These are phyloP conservation scores for Desoria tigrina DNA, from an alignment of 2,888 invertebrate species.

Conservation along the genomic window DNA sequence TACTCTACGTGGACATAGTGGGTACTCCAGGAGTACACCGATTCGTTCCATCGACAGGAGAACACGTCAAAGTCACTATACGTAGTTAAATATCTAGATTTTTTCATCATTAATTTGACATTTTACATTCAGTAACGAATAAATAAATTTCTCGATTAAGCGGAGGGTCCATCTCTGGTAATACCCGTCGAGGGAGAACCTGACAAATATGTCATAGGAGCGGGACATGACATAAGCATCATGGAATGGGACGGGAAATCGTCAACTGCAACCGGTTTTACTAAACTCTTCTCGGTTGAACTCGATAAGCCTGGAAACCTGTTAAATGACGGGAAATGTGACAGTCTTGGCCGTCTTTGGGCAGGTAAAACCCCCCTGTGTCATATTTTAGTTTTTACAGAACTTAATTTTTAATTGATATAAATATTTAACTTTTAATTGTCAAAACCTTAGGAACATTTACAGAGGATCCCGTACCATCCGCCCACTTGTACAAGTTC, in stretches of 20 bases:
- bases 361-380: too few relatives aligned
- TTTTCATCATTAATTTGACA: too few relatives aligned
- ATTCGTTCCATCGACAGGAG: slow-evolving; percentile 29
- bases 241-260: slow-evolving; percentile 67
- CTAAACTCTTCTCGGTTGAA: slow-evolving; percentile 63
- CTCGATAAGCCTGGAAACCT: slow-evolving; percentile 61
- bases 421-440: too few relatives aligned
- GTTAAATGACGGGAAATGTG: slow-evolving; percentile 78
- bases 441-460: slow-evolving; percentile 1
- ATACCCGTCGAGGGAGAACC: slow-evolving; percentile 66
- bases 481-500: slow-evolving; percentile 25
- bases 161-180: slow-evolving; percentile 63
- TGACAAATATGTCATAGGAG: slow-evolving; percentile 66
- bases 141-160: too few relatives aligned
- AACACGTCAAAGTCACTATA: slow-evolving; percentile 18
- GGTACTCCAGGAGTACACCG: slow-evolving; percentile 29
- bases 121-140: too few relatives aligned
- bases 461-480: not conserved
- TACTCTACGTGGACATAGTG: slow-evolving; percentile 34
- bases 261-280: slow-evolving; percentile 56
- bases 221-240: slow-evolving; percentile 63
- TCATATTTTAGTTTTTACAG: too few relatives aligned
- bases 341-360: slow-evolving; percentile 72
- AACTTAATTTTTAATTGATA: too few relatives aligned
- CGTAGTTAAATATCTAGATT: slow-evolving; percentile 1